phyloP scores from a whole-genome alignment of 2,797 vertebrate genomes.

The Sylvilagus floridanus region DNA sequence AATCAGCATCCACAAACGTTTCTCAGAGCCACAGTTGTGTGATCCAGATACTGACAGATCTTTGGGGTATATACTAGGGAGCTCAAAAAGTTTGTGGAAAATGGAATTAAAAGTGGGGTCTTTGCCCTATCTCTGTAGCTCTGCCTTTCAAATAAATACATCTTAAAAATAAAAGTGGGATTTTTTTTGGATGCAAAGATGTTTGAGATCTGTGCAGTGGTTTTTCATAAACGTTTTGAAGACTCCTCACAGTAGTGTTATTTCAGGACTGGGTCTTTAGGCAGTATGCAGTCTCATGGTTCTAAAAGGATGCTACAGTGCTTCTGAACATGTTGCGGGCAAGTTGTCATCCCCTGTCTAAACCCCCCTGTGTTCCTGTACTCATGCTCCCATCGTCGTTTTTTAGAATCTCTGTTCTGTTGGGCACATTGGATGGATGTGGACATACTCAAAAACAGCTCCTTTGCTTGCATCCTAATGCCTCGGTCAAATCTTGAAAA shows the following conservation, averaged over 20 bases:
- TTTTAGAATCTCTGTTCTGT: neutral
- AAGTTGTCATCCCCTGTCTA: neutral
- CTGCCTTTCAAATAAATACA: too few relatives aligned
- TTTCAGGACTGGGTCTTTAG: slow-evolving; percentile 35
- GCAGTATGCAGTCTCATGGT: neutral
- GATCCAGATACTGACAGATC: neutral
- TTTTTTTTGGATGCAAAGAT: too few relatives aligned
- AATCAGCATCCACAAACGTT: neutral
- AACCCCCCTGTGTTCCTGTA: neutral
- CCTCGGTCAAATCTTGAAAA: neutral
- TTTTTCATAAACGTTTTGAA: too few relatives aligned
- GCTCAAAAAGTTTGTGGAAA: too few relatives aligned
- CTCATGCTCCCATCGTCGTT: neutral
- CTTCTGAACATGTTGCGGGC: neutral
- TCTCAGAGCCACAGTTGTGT: neutral
- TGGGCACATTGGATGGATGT: slow-evolving; percentile 10
- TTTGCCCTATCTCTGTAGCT: too few relatives aligned
- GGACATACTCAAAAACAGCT: neutral
- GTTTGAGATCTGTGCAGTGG: too few relatives aligned
- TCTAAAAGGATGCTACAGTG: neutral
- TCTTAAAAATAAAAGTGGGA: too few relatives aligned
- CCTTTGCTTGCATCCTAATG: neutral
- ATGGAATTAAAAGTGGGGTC: too few relatives aligned
- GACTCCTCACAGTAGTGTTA: neutral
- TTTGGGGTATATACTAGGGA: neutral